These are phyloP conservation scores for Fistularia tabacaria DNA, from an alignment of 2,797 vertebrate genomes.

Conservation along the genomic window DNA sequence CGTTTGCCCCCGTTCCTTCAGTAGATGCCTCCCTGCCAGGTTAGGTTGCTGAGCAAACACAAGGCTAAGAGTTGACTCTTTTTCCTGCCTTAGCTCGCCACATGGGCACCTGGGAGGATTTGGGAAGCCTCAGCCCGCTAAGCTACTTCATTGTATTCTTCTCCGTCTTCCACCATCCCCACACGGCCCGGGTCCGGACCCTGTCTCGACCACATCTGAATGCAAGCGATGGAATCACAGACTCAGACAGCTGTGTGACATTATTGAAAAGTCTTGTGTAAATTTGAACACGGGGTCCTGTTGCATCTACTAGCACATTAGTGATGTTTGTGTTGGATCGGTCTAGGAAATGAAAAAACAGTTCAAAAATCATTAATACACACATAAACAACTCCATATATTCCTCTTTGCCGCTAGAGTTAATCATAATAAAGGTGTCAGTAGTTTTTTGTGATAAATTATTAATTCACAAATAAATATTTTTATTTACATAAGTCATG, in stretches of 20 bases:
- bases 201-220: constrained; percentile 31
- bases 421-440: too few relatives aligned
- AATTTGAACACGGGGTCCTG: too few relatives aligned
- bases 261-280: not conserved
- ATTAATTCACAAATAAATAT: too few relatives aligned
- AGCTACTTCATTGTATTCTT: constrained; percentile 78
- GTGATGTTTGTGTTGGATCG: too few relatives aligned
- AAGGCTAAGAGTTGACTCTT: constrained; percentile 62
- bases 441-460: too few relatives aligned
- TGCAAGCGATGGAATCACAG: constrained; percentile 25
- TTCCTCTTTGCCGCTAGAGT: too few relatives aligned
- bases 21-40: constrained; percentile 43
- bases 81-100: constrained; percentile 49
- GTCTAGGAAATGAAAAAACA: too few relatives aligned
- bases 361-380: too few relatives aligned
- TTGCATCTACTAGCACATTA: too few relatives aligned
- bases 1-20: constrained; percentile 41
- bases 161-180: constrained; percentile 65
- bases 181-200: constrained; percentile 43
- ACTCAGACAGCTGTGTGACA: not conserved
- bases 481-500: too few relatives aligned
- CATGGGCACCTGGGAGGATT: constrained; percentile 66
- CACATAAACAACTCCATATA: too few relatives aligned
- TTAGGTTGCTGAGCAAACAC: constrained; percentile 70
- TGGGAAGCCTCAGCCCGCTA: constrained; percentile 64